A percentile compares a stretch with the other conserved stretches of the same genome.
Evolutionary conservation across 92 coral and sea anemone species (phyloP).

Genomic region (Siderastrea siderea): DNA sequence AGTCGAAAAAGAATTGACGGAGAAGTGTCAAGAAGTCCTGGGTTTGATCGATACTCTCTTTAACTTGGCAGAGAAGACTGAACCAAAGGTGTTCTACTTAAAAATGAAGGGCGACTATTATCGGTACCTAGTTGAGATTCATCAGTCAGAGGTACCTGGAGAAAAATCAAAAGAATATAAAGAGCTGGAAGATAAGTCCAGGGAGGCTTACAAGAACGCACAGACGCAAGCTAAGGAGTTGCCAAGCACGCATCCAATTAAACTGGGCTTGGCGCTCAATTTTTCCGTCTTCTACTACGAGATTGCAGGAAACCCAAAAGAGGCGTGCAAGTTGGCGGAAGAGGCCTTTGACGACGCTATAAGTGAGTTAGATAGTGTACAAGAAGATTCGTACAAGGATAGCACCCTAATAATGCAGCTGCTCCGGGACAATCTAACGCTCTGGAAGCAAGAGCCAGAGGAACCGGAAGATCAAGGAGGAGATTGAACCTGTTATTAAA

Average conservation of each 20-base stretch:
- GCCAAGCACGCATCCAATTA: conserved; percentile 75
- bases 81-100: conserved; percentile 78
- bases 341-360: conserved; percentile 87
- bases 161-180: background rate
- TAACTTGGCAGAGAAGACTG: conserved; percentile 24
- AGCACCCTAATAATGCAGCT: conserved; percentile 94
- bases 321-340: conserved; percentile 82
- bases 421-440: conserved; percentile 90
- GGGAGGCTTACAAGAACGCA: conserved; percentile 67
- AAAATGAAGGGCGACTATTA: conserved; percentile 92
- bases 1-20: conserved; percentile 85
- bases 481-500: background rate
- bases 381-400: conserved; percentile 86
- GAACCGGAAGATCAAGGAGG: conserved; percentile 14
- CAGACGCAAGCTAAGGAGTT: conserved; percentile 42
- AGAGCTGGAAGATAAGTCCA: conserved; percentile 48
- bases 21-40: conserved; percentile 85
- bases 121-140: conserved; percentile 82
- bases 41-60: conserved; percentile 77
- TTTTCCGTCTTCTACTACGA: conserved; percentile 90
- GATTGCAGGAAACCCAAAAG: conserved; percentile 62
- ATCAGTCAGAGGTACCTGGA: background rate
- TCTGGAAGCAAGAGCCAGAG: conserved; percentile 53
- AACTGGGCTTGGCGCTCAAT: conserved; percentile 89
- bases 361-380: conserved; percentile 58